Conservation (phyloP, 2,888 invertebrate species). For the Myathropa florea region DNA sequence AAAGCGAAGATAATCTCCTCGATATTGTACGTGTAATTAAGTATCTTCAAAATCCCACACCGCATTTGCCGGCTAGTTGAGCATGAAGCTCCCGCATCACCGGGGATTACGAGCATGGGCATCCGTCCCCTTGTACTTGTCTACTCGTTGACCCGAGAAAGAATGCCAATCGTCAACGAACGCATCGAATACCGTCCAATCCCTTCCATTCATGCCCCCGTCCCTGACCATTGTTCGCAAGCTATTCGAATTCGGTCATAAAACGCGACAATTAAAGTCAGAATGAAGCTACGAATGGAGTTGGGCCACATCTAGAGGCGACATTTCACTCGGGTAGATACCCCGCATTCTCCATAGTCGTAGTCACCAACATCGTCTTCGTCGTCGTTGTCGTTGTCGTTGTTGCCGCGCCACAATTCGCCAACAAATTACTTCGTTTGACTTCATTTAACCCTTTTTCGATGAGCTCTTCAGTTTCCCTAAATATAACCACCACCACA, state of each 20-base stretch:
- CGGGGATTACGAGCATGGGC: background rate
- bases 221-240: conserved; percentile 16
- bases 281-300: conserved; percentile 59
- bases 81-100: conserved; percentile 41
- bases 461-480: conserved; percentile 62
- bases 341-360: background rate
- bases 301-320: conserved; percentile 36
- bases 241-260: conserved; percentile 53
- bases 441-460: conserved; percentile 78
- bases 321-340: conserved; percentile 31
- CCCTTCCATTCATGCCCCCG: background rate
- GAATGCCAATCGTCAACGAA: conserved; percentile 33
- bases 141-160: conserved; percentile 11
- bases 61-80: conserved; percentile 65
- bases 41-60: conserved; percentile 56
- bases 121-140: conserved; percentile 1
- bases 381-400: conserved; percentile 35
- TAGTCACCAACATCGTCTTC: conserved; percentile 14
- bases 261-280: conserved; percentile 66
- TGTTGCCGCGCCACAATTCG: conserved; percentile 29
- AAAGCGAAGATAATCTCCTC: conserved; percentile 46
- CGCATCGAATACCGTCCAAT: conserved; percentile 41
- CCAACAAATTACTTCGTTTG: conserved; percentile 76
- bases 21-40: conserved; percentile 64
- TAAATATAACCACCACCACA: conserved; percentile 31